These are phyloP conservation scores for Litoditis marina DNA, from an alignment of 2,888 invertebrate genomes.

Conservation along the genomic window DNA sequence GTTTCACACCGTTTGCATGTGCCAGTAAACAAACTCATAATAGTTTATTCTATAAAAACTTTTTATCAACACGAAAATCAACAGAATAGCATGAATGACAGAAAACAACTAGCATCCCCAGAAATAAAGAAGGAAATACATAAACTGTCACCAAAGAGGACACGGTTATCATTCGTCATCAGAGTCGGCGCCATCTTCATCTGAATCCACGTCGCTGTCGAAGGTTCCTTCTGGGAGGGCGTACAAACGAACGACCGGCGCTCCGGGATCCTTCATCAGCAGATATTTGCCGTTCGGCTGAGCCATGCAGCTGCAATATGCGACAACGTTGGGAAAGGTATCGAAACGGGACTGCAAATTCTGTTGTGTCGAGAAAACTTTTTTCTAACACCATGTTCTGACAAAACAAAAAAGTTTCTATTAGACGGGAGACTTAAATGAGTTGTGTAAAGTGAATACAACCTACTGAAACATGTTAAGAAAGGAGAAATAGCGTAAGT, in stretches of 20 bases:
- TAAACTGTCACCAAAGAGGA: background rate
- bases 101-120: background rate
- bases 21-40: no score
- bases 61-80: background rate
- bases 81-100: background rate
- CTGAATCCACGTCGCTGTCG: slow-evolving; percentile 80
- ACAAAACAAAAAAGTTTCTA: no score
- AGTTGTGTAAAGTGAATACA: no score
- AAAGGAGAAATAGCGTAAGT: no score
- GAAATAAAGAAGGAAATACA: background rate
- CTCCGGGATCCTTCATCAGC: slow-evolving; percentile 53
- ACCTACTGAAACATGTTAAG: no score
- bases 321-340: no score
- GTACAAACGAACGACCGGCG: slow-evolving; percentile 90
- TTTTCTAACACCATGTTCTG: no score
- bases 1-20: no score
- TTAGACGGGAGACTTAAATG: no score
- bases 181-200: slow-evolving; percentile 79
- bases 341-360: no score
- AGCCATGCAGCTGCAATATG: slow-evolving; percentile 45
- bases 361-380: no score
- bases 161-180: slow-evolving; percentile 62
- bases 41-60: background rate
- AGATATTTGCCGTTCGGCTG: slow-evolving; percentile 57
- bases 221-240: slow-evolving; percentile 98